Percentiles rank a stretch among this genome's conserved stretches.
Conservation (phyloP, 2,888 invertebrate genomes). For the Bhutanitis thaidina region DNA sequence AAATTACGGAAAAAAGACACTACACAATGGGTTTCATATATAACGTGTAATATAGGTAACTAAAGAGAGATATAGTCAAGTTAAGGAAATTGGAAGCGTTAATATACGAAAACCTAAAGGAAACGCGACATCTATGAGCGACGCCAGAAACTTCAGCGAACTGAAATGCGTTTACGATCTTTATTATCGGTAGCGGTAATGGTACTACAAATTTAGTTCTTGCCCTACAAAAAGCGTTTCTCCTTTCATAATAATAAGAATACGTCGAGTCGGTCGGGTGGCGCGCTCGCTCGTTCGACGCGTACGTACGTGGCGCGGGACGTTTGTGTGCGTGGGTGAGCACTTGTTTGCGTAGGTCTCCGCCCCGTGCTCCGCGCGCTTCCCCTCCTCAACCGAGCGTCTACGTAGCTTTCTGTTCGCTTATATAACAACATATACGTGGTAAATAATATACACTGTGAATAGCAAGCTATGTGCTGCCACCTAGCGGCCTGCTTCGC, state of each 20-base stretch:
- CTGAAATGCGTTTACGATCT: conserved; percentile 77
- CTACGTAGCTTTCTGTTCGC: conserved; percentile 77
- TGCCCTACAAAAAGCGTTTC: conserved; percentile 81
- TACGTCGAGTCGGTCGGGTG: conserved; percentile 79
- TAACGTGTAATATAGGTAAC: too few relatives aligned
- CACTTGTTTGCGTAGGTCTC: conserved; percentile 37
- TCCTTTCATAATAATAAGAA: conserved; percentile 82
- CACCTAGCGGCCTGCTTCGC: conserved; percentile 69
- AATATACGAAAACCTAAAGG: conserved; percentile 30
- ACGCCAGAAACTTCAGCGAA: conserved; percentile 66
- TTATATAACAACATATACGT: conserved; percentile 75
- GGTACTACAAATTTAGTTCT: conserved; percentile 77
- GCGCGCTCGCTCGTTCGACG: conserved; percentile 72
- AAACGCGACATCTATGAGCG: conserved; percentile 75
- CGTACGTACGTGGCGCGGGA: conserved; percentile 62
- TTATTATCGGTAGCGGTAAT: conserved; percentile 74
- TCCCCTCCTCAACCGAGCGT: conserved; percentile 33
- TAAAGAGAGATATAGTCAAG: background rate
- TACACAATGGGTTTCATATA: too few relatives aligned
- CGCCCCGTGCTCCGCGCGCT: conserved; percentile 28
- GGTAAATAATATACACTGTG: conserved; percentile 76
- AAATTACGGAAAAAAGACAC: too few relatives aligned
- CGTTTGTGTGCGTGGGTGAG: conserved; percentile 46
- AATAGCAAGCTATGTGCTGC: conserved; percentile 75
- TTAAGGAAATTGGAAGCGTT: conserved; percentile 16